A percentile compares a stretch with the other conserved stretches of the same genome.
These are phyloP conservation scores for Delia radicum DNA, from an alignment of 1,140 invertebrate genomes.

Conservation along the genomic window DNA sequence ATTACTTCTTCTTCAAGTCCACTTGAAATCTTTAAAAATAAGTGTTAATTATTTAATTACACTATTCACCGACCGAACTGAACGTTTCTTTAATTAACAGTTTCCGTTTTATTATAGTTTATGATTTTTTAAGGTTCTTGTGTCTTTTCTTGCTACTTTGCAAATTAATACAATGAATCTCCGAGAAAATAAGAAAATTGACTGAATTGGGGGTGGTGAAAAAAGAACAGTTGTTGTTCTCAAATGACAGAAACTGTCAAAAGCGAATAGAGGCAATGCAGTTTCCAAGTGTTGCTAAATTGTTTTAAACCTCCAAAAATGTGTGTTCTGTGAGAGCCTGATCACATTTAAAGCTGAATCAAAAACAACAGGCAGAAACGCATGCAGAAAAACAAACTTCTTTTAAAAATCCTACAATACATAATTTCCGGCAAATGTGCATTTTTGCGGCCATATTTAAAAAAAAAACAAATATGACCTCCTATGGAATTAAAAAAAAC, in stretches of 20 bases:
- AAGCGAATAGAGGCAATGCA: neutral
- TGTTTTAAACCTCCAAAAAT: too few species aligned
- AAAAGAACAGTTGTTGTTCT: neutral
- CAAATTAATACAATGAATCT: neutral
- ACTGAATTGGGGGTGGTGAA: neutral
- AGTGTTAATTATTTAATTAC: neutral
- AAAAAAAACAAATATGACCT: too few species aligned
- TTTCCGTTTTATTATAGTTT: conserved; percentile 20
- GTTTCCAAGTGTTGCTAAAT: neutral
- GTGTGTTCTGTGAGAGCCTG: too few species aligned
- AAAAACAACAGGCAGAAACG: too few species aligned
- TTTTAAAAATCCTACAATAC: too few species aligned
- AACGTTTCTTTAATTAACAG: conserved; percentile 16
- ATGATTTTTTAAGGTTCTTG: too few species aligned
- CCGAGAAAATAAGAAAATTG: neutral
- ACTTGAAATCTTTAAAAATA: neutral
- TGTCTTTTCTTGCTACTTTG: neutral
- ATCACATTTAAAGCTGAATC: too few species aligned
- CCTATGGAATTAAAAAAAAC: too few species aligned
- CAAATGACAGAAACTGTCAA: neutral
- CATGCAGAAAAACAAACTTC: too few species aligned
- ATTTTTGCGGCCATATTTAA: too few species aligned
- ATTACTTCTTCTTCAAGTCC: neutral
- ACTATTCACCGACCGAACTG: neutral
- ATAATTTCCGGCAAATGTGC: too few species aligned